Evolutionary conservation across 2,888 invertebrate genomes (phyloP), one percentile per base, ranked within the genome.

Genomic region (Dasysyrphus tricinctus): DNA sequence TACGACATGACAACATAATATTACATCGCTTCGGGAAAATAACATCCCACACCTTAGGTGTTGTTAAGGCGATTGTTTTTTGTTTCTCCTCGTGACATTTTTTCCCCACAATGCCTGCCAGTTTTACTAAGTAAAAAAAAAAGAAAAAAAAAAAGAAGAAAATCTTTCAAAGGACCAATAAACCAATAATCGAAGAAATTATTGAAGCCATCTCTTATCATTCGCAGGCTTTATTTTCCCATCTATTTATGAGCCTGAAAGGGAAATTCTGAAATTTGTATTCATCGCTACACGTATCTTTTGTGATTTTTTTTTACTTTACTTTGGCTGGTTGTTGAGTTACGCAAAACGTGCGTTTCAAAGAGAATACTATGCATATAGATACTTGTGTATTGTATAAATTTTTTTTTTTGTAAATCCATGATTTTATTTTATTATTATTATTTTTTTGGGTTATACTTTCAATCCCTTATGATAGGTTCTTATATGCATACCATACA

Each of bases 141-240:
- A 49, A 67, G 6, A 57, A 0, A 32, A 54, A 54, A 56, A 14
- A n/a, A 57, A 5, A 1, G 16, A 5, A 1, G 16, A 57, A 32
- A 59, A 79, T 79, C 73, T 63, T 80, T 78, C 77, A 56, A 69
- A 57, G 63, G 74, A 42, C 77, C 85, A 85, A 85, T 85, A 85
- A 81, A 78, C 85, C 80, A 85, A 85, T 85, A 81, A 85, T 85
- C 80, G 80, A 81, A 73, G 77, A 65, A 80, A 80, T 80, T 81
- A 78, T 81, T 70, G 69, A 74, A n/a, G 63, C 77, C 69, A 85
- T 80, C 67, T 80, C 67, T 72, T 59, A 73, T 77, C 77, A 42
- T 74, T 81, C 74, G 65, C 80, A 81, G 69, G 77, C 77, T 63
- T 51, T 69, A 54, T 80, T 65, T 44, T 56, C 44, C 54, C 49